Evolutionary conservation across 92 coral and sea anemone genomes (phyloP), one percentile per base, ranked within the genome.

Genomic region (Parazoanthus darwini): DNA sequence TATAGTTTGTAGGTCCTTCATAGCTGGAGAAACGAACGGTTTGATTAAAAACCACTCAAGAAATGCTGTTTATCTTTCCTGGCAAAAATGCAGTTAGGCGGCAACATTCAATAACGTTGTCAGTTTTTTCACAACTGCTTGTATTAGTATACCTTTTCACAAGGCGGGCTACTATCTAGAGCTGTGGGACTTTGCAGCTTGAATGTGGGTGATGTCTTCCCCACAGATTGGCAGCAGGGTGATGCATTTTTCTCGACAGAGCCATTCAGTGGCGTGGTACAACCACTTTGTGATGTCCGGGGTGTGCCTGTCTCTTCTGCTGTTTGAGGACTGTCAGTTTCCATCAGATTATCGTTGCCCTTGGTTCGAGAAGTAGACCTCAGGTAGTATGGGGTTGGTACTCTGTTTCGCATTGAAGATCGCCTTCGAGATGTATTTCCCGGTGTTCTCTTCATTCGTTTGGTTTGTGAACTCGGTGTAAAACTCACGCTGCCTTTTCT

Each of bases 331-430:
- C 48, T 72, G 54, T 88, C 82, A 22, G 50, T 59, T 26, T 88
- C 87, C 79, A 26, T 44, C 56, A 84, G 2, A 15, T 50, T 42
- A 6, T 71, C 81, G n/a, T 72, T 84, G 44, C 70, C 59, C 63
- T 44, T 65, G 78, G 80, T 67, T 65, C 90, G 78, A 26, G 85
- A 78, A 23, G 76, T 26, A 35, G 85, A 59, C 51, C 44, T 75
- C 2, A 86, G 77, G 74, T 88, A 85, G 39, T 88, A 88, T 3
- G 91, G 91, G 13, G 91, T 88, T n/a, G 50, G 86, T 26, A 88
- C 80, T 63, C 88, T 63, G 59, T 79, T 38, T 36, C 86, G 85
- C 35, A 78, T 84, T 37, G 82, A 80, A 6, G 91, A 88, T 38
- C 87, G 88, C 79, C 88, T 70, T 71, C 87, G 78, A 54, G 78